Evolutionary conservation across 2,797 vertebrate species (phyloP), one percentile per base, ranked within the genome.

Genomic region (Oceanodroma leucorhoa): DNA sequence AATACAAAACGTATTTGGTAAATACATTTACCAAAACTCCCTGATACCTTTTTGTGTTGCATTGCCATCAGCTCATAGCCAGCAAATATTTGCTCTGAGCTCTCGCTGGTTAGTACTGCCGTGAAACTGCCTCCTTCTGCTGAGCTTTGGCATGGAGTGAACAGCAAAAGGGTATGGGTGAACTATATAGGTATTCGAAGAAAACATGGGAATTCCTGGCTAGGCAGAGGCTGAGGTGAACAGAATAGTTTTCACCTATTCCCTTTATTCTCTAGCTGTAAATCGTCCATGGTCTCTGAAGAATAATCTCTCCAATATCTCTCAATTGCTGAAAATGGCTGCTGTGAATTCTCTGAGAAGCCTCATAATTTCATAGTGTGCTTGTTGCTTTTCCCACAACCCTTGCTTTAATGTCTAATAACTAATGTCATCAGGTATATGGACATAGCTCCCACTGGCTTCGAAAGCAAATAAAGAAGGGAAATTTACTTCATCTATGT

Each of bases 401-500:
- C 75, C 61, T 87, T 57, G 11, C 50, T 91, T 94, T 93, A 72
- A 62, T 72, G 53, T 26, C 62, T 73, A 70, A 72, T 82, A 71
- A 61, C 53, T 51, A 80, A 73, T 78, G 41, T 62, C 62, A 67
- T 64, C 19, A 53, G 29, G 46, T 89, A 61, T 64, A 71, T n/a
- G 71, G 89, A 69, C 70, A 82, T 43, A 90, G 51, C 43, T 94
- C 75, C 58, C 58, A 73, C 40, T 85, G 80, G 57, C 41, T 91
- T 85, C 0, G 0, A 81, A 83, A 64, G 21, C 61, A 87, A 95
- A 95, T 78, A 65, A 84, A 79, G 38, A 87, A 64, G 41, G 34
- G 57, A 93, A 91, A 93, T 83, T 91, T 83, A 88, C 72, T 89
- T 83, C 45, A 43, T 76, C 54, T 71, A 2, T 50, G 91, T 72